Evolutionary conservation across 2,888 invertebrate species (phyloP).

Genomic region (Parnassius smintheus): DNA sequence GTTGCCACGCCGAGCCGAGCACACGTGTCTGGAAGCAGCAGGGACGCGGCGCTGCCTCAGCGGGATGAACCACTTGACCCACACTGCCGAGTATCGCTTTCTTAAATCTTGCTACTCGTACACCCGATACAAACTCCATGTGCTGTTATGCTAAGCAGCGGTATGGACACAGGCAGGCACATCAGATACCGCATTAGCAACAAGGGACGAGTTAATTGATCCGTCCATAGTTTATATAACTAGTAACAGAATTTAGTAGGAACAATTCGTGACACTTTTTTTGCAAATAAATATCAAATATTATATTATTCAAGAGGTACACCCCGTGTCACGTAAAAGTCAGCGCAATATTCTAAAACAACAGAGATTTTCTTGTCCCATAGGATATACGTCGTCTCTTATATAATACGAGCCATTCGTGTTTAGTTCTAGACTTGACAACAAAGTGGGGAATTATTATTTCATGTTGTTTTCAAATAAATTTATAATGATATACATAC

Average conservation of each 20-base stretch:
- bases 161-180: neutral
- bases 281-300: neutral
- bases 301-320: neutral
- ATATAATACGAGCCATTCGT: slow-evolving; percentile 5
- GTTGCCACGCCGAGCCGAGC: slow-evolving; percentile 5
- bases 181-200: slow-evolving; percentile 10
- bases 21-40: slow-evolving; percentile 13
- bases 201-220: slow-evolving; percentile 3
- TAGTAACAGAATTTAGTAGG: too few relatives aligned
- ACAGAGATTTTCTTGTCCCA: slow-evolving; percentile 2
- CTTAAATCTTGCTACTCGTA: slow-evolving; percentile 7
- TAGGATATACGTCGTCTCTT: slow-evolving; percentile 11
- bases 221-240: neutral
- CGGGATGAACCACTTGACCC: slow-evolving; percentile 24
- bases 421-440: slow-evolving; percentile 7
- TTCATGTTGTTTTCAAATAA: slow-evolving; percentile 1
- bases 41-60: slow-evolving; percentile 18
- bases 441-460: slow-evolving; percentile 3
- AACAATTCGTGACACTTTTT: too few relatives aligned
- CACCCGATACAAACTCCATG: slow-evolving; percentile 20
- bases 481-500: neutral
- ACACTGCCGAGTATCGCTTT: slow-evolving; percentile 17
- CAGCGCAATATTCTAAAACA: neutral
- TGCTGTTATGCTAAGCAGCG: slow-evolving; percentile 10
- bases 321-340: slow-evolving; percentile 5